phyloP scores from a whole-genome alignment of 2,113 vertebrate species.

The Litocranius walleri region DNA sequence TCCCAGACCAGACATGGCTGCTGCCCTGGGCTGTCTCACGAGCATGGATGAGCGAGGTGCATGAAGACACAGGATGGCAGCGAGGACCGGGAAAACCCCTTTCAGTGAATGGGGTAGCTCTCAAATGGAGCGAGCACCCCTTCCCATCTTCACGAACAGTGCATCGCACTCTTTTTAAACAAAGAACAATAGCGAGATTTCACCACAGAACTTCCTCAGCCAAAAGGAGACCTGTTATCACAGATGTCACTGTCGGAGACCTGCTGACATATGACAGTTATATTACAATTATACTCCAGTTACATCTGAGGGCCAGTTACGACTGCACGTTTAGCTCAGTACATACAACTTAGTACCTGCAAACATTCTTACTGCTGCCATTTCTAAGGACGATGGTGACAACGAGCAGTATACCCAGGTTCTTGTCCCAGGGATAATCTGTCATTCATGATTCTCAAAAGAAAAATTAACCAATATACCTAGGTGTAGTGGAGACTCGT shows the following conservation, averaged over 20 bases:
- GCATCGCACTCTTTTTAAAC: background rate
- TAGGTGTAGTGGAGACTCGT: background rate
- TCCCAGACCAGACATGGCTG: background rate
- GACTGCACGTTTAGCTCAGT: background rate
- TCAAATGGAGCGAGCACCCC: background rate
- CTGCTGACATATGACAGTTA: background rate
- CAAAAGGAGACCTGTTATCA: background rate
- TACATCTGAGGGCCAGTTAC: background rate
- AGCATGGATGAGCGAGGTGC: background rate
- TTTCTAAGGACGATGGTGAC: background rate
- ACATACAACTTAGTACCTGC: background rate
- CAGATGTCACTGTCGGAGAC: background rate
- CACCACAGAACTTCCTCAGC: background rate
- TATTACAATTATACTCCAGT: background rate
- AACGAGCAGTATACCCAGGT: fast-evolving
- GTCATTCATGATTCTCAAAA: background rate
- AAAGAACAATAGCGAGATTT: background rate
- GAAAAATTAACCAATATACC: background rate
- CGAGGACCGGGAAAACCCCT: background rate
- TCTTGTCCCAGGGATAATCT: background rate
- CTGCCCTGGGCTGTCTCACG: background rate
- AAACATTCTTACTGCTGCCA: background rate
- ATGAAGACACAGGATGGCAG: background rate
- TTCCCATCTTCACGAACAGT: background rate
- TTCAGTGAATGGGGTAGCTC: background rate